phyloP scores from a whole-genome alignment of 2,113 vertebrate species.

The Chloroceryle aenea region DNA sequence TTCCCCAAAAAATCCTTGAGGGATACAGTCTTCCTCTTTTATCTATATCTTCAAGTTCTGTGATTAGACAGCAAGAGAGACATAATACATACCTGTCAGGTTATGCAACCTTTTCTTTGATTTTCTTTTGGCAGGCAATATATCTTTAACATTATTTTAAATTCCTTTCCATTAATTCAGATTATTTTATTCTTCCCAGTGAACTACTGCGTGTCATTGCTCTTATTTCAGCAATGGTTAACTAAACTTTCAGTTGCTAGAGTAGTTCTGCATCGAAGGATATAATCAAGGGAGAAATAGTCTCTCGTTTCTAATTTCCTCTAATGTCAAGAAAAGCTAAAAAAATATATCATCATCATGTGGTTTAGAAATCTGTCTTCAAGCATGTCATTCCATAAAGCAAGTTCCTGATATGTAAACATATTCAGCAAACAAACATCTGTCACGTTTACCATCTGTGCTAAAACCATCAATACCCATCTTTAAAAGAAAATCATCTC shows the following conservation, averaged over 20 bases:
- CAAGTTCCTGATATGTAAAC: not conserved
- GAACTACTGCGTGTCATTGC: not conserved
- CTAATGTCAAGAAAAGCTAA: not conserved
- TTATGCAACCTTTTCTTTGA: not conserved
- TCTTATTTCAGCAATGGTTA: not conserved
- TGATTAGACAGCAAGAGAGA: not conserved
- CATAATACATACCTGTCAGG: not conserved
- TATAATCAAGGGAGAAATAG: not conserved
- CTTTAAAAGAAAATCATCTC: not conserved
- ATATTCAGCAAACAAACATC: not conserved
- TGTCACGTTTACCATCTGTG: not conserved
- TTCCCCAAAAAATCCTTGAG: not conserved
- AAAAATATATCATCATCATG: not conserved
- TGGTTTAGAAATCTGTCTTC: not conserved
- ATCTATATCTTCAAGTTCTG: not conserved
- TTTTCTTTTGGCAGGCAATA: not conserved
- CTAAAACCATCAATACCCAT: not conserved
- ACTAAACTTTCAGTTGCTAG: not conserved
- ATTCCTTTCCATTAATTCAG: not conserved
- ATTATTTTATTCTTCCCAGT: not conserved
- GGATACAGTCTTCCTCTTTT: not conserved
- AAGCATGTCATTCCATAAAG: not conserved
- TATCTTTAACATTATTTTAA: not conserved
- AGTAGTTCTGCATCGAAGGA: not conserved
- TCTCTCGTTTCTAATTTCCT: not conserved